A percentile compares a stretch with the other conserved stretches of the same genome.
Evolutionary conservation across 2,888 invertebrate genomes (phyloP).

Genomic region (Apantesis nais): DNA sequence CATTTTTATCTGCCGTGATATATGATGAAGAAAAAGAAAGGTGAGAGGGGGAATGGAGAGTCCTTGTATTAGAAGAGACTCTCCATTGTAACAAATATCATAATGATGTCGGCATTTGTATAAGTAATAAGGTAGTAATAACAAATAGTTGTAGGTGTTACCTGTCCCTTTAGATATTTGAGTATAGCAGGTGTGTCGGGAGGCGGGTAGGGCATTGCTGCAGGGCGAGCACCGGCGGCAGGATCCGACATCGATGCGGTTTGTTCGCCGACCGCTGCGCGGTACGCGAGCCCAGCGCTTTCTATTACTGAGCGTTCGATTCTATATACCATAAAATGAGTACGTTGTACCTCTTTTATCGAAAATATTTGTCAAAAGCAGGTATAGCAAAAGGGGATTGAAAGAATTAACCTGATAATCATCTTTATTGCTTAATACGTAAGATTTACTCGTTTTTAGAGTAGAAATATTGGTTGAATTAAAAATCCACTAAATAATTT

Average conservation of each 20-base stretch:
- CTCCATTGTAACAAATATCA: no score
- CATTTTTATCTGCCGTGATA: no score
- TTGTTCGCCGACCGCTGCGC: conserved; percentile 73
- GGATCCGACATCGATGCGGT: conserved; percentile 45
- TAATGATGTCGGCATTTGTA: no score
- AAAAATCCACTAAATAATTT: background rate
- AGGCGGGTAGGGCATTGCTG: conserved; percentile 72
- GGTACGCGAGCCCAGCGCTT: conserved; percentile 74
- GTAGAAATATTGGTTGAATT: background rate
- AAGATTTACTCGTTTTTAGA: no score
- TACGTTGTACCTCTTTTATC: background rate
- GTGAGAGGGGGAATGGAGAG: no score
- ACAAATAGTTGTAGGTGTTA: background rate
- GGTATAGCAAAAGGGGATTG: conserved; percentile 3
- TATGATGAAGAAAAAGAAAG: no score
- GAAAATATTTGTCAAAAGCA: conserved; percentile 1
- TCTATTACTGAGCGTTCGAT: conserved; percentile 79
- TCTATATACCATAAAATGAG: conserved; percentile 48
- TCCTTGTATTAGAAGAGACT: no score
- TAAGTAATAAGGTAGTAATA: background rate
- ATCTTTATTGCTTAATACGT: background rate
- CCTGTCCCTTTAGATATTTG: conserved; percentile 78
- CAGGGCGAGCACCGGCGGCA: conserved; percentile 54
- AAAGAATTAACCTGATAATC: background rate
- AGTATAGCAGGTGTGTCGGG: conserved; percentile 73